A percentile compares a stretch with the other conserved stretches of the same genome.
These are phyloP conservation scores for Plectrocnemia conspersa DNA, from an alignment of 1,140 invertebrate genomes.

Conservation along the genomic window DNA sequence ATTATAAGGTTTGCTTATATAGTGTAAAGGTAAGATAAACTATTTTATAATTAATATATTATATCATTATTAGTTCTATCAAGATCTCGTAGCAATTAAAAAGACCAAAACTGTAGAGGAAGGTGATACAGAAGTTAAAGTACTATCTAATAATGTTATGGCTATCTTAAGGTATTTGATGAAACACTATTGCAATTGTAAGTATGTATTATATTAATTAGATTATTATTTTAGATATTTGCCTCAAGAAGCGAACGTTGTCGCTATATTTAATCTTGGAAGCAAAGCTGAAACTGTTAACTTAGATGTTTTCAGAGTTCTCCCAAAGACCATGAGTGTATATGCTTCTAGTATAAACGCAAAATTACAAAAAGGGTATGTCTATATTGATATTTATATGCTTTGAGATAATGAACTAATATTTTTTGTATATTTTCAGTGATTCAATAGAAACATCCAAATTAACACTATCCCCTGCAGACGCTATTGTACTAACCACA, in stretches of 20 bases:
- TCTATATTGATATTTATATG: constrained; percentile 2
- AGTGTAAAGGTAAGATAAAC: neutral
- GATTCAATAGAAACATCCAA: constrained; percentile 11
- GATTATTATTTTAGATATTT: constrained; percentile 20
- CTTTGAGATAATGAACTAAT: neutral
- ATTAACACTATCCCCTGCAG: constrained; percentile 11
- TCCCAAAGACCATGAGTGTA: constrained; percentile 37
- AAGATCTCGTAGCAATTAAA: constrained; percentile 38
- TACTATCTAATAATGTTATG: constrained; percentile 36
- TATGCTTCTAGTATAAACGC: constrained; percentile 41
- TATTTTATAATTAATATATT: neutral
- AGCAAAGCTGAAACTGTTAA: constrained; percentile 28
- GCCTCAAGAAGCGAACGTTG: constrained; percentile 28
- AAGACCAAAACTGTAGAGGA: constrained; percentile 35
- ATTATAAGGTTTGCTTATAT: constrained; percentile 42
- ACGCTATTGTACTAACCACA: constrained; percentile 18
- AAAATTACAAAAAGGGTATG: constrained; percentile 39
- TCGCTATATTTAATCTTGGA: constrained; percentile 38
- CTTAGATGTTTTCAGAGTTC: constrained; percentile 33
- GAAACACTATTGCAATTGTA: neutral
- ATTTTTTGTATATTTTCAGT: constrained; percentile 17
- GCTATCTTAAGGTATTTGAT: constrained; percentile 39
- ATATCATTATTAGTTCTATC: constrained; percentile 39
- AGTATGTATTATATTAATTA: neutral
- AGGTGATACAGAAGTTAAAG: constrained; percentile 41